phyloP scores from a whole-genome alignment of 2,888 invertebrate species.

The Selenia dentaria region DNA sequence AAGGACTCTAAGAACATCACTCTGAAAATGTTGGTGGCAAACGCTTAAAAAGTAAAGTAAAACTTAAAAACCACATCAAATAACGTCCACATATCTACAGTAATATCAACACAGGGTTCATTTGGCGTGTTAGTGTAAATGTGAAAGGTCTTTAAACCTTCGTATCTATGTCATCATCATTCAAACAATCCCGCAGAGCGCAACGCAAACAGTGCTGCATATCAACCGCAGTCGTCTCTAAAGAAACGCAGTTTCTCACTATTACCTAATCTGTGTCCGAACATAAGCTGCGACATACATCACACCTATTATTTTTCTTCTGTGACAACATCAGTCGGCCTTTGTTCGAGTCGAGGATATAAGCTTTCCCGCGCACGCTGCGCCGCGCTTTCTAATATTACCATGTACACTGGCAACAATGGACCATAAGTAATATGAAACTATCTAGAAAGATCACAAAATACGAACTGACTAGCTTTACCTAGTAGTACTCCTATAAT shows the following conservation, averaged over 20 bases:
- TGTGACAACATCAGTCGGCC: background rate
- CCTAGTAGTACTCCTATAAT: too few relatives aligned
- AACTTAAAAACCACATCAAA: too few relatives aligned
- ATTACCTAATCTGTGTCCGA: background rate
- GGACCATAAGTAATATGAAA: conserved; percentile 35
- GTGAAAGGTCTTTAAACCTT: background rate
- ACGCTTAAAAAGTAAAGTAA: too few relatives aligned
- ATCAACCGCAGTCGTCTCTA: conserved; percentile 11
- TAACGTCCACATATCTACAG: too few relatives aligned
- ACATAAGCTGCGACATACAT: background rate
- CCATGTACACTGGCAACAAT: conserved; percentile 39
- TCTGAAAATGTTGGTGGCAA: too few relatives aligned
- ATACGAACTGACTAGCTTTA: too few relatives aligned
- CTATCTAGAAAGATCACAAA: too few relatives aligned
- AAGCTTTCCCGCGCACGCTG: conserved; percentile 34
- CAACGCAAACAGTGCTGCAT: conserved; percentile 24
- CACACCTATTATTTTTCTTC: background rate
- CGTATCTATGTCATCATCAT: background rate
- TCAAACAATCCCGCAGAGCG: conserved; percentile 16
- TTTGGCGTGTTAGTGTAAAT: too few relatives aligned
- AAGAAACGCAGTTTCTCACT: background rate
- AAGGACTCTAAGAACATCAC: too few relatives aligned
- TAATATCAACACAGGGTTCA: too few relatives aligned
- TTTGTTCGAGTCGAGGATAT: conserved; percentile 8
- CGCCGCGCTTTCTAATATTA: conserved; percentile 43